Evolutionary conservation across 2,888 invertebrate genomes (phyloP).

Genomic region (Campoletis raptor): DNA sequence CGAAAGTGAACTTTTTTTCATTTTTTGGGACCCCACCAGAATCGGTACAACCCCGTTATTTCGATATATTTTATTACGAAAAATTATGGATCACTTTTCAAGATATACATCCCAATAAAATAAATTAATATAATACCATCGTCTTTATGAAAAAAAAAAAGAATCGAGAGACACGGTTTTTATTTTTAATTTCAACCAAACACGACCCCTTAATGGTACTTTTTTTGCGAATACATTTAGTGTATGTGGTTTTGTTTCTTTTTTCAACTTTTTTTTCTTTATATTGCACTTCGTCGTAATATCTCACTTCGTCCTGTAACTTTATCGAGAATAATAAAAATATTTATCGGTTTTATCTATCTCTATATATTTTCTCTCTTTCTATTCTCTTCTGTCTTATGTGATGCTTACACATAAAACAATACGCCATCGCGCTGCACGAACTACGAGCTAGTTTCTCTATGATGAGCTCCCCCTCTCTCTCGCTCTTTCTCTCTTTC

Average conservation of each 20-base stretch:
- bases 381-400: background rate
- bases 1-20: no score
- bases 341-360: background rate
- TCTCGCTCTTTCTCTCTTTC: slow-evolving; percentile 12
- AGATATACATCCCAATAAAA: no score
- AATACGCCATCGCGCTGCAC: slow-evolving; percentile 31
- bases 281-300: background rate
- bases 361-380: background rate
- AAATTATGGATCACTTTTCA: no score
- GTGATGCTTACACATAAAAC: background rate
- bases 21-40: no score
- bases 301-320: background rate
- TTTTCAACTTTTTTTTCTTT: background rate
- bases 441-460: slow-evolving; percentile 23
- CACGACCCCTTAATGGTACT: background rate
- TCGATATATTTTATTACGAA: no score
- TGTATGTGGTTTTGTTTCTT: background rate
- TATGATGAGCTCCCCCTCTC: background rate
- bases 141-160: background rate
- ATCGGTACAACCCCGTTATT: no score
- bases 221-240: background rate
- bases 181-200: background rate
- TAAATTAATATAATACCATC: background rate
- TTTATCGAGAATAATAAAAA: background rate
- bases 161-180: background rate